Base-by-base conservation (phyloP, 2,797 vertebrate genomes). In the Tragopan temminckii region DNA sequence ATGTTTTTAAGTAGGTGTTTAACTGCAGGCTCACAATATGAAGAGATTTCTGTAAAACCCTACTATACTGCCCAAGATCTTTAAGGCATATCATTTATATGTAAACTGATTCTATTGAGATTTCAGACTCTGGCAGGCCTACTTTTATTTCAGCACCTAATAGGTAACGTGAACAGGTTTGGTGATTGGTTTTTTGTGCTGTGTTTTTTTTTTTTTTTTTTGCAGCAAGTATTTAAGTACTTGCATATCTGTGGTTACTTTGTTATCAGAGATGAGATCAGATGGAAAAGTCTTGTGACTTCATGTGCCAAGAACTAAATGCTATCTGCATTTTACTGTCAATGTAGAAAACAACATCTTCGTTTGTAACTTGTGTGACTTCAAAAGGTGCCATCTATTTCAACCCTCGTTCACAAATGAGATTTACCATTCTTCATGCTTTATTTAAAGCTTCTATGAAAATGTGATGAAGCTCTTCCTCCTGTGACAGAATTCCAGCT, bases 251-350 rank as follows among this genome's bases (percentile, higher is more conserved):
- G 21, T 79, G 53, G 45, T 85, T 88, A 68, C 57, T 89, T 57
- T 21, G 15, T 85, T 78, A 90, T 48, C 35, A 94, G 36, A 43
- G 86, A 89, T 95, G 91, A 94, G 62, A 92, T 92, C 77, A 89
- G 87, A 66, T 53, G 80, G 81, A 90, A 43, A 92, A 90, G 81
- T 89, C 62, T 58, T 89, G 64, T 92, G 76, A 92, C 72, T 93
- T 74, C 0, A 1, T 68, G 45, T 80, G 63, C 52, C 43, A 53
- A 81, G 71, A 57, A 46, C 40, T 64, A 63, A 87, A 90, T 25
- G 58, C 64, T 85, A 45, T 80, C 87, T 92, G 90, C 45, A 58
- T 90, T 94, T 70, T 75, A 62, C 86, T 93, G 84, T 81, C 76
- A 52, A 27, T 62, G 55, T 36, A 46, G n/a, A 85, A 81, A 96